Base-by-base conservation (phyloP, 2,888 invertebrate genomes). In the Drosophila incognita region DNA sequence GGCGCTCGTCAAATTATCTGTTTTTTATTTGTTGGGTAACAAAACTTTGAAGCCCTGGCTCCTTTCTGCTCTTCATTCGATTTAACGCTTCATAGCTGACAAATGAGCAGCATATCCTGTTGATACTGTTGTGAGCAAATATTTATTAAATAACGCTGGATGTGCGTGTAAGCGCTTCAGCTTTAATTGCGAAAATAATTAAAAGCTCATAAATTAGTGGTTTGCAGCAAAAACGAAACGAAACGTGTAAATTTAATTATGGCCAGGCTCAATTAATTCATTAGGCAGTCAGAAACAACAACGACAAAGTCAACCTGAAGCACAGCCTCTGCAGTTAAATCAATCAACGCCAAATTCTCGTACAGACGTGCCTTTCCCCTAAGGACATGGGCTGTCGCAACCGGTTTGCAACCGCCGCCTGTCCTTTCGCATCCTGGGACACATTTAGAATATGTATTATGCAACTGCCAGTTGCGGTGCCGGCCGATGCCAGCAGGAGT, bases 21-120 rank as follows among this genome's bases (percentile, higher is more conserved):
- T 58, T 54, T 67, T 69, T 63, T 61, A 56, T 35, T 53, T 67
- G 67, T 59, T 42, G 61, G 58, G 48, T 58, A 71, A 62, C 51
- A 11, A 42, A 71, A 36, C 18, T 56, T 54, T 49, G 71, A 36
- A 27, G 33, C 18, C n/a, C 59, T 33, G 58, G 13, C 27, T 40
- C 29, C 4, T 3, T 35, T 33, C 13, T 21, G 21, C 7, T 35
- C 78, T 59, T 15, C 62, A 24, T 64, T 76, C 87, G 74, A 86
- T 75, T 88, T 80, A 78, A 79, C 74, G 83, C 89, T 82, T 82
- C 74, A 60, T 72, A 60, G 73, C 84, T 82, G 84, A 83, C 90
- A 86, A 86, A 89, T 90, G 87, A 86, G 71, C 73, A 86, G 83
- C 80, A 90, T 87, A 87, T 87, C 87, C 87, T 87, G 90, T 86